Evolutionary conservation across 2,888 invertebrate species (phyloP).

Genomic region (Aporophyla lueneburgensis): DNA sequence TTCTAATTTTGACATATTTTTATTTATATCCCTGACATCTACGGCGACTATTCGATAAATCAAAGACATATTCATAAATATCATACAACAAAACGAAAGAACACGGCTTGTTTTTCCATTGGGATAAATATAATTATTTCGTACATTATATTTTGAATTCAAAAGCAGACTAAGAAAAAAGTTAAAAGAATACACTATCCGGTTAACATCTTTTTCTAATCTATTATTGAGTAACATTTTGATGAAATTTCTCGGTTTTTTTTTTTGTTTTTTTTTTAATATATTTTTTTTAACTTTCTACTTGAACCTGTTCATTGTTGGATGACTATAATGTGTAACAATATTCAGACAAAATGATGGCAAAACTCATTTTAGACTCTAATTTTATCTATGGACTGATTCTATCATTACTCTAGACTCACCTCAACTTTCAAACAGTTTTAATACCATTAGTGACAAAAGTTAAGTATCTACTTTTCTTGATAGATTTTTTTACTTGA

Average conservation of each 20-base stretch:
- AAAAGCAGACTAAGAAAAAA: slow-evolving; percentile 1
- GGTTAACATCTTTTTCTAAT: background rate
- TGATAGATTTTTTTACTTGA: too few relatives aligned
- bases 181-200: slow-evolving; percentile 9
- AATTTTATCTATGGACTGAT: too few relatives aligned
- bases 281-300: background rate
- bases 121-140: slow-evolving; percentile 13
- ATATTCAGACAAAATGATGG: too few relatives aligned
- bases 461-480: too few relatives aligned
- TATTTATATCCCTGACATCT: slow-evolving; percentile 5
- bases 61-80: background rate
- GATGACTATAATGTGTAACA: too few relatives aligned
- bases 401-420: too few relatives aligned
- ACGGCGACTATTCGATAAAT: background rate
- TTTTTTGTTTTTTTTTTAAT: too few relatives aligned
- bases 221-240: background rate
- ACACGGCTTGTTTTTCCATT: slow-evolving; percentile 7
- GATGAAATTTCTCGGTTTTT: background rate
- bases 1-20: slow-evolving; percentile 17
- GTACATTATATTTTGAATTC: slow-evolving; percentile 10
- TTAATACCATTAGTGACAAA: too few relatives aligned
- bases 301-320: background rate
- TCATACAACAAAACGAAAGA: slow-evolving; percentile 8
- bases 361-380: too few relatives aligned
- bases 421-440: too few relatives aligned